These are phyloP conservation scores for Spicauda simplicius DNA, from an alignment of 2,888 invertebrate species.

Conservation along the genomic window DNA sequence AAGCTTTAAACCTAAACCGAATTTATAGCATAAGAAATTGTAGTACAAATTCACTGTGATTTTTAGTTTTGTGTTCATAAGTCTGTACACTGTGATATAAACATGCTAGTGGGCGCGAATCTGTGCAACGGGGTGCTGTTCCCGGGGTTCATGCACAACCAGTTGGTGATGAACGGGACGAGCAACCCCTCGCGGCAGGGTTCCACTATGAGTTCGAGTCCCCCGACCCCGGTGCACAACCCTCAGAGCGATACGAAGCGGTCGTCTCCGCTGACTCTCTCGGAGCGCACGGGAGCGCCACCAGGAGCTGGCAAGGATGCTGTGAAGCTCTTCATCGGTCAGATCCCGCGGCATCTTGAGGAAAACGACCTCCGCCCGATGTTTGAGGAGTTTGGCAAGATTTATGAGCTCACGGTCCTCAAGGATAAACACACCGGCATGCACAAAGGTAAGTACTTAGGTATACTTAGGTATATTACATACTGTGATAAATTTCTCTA, in stretches of 20 bases:
- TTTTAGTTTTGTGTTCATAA: constrained; percentile 38
- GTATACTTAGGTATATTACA: neutral
- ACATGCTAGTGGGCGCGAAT: constrained; percentile 76
- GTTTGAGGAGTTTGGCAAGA: constrained; percentile 96
- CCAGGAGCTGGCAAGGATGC: constrained; percentile 83
- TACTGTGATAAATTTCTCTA: neutral
- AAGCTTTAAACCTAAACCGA: constrained; percentile 81
- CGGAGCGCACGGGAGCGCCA: constrained; percentile 75
- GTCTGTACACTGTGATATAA: constrained; percentile 46
- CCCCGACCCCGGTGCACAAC: constrained; percentile 74
- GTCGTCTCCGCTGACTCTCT: constrained; percentile 68
- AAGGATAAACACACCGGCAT: constrained; percentile 98
- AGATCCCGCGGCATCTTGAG: constrained; percentile 95
- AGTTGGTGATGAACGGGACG: constrained; percentile 44
- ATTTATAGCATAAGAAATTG: constrained; percentile 76
- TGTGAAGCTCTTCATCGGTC: constrained; percentile 96
- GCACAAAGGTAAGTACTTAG: constrained; percentile 91
- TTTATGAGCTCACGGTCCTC: constrained; percentile 96
- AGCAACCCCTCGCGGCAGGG: constrained; percentile 51
- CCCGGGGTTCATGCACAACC: constrained; percentile 63
- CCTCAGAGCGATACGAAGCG: constrained; percentile 52
- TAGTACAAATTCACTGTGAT: constrained; percentile 78
- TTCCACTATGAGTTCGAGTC: constrained; percentile 67
- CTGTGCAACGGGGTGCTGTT: constrained; percentile 66
- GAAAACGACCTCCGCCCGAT: constrained; percentile 95